Base-by-base conservation (phyloP, 2,797 vertebrate species). In the Sebastes nivosus region DNA sequence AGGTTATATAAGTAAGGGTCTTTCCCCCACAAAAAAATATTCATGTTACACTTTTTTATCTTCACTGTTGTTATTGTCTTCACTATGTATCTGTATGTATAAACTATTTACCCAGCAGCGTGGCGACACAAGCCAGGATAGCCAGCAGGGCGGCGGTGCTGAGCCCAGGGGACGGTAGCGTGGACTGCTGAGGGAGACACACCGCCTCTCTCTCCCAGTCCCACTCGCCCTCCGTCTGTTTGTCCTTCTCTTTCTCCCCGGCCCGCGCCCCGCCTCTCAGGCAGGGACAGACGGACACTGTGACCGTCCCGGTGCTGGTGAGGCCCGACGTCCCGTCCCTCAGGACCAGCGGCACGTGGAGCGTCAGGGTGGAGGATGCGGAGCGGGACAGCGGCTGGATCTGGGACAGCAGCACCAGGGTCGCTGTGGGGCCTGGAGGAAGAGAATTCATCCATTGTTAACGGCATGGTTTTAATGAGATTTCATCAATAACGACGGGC, bases 91-190 rank as follows among this genome's bases (percentile, higher is more conserved):
- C 11, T 66, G 3, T 6, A 8, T 24, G 30, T 16, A 36, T 46
- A 38, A 50, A 54, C 30, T 78, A 77, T 59, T 96, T 95, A 98
- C 97, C 97, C 50, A 98, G 88, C 20, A 98, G 94, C 0, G 97
- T 97, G 55, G 96, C 96, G 1, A 97, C 95, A 52, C 97, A 98
- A 54, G 97, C 97, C 77, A 98, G 82, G 75, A 98, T 97, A 58
- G 97, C 97, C 73, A 98, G 95, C 86, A 98, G 93, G 76, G 97
- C 97, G 0, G 97, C 97, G 0, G 97, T 98, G 84, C 97, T 98
- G 93, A 98, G 97, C 6, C 97, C 97, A 0, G 97, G 93, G 0
- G 97, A 94, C 0, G 97, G 96, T 88, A 94, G 94, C 0, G 93
- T 89, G 57, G 96, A 96, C 72, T 95, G 95, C 88, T 95, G 95